Evolutionary conservation across 2,888 invertebrate genomes (phyloP), one percentile per base, ranked within the genome.

Genomic region (Nysson spinosus): DNA sequence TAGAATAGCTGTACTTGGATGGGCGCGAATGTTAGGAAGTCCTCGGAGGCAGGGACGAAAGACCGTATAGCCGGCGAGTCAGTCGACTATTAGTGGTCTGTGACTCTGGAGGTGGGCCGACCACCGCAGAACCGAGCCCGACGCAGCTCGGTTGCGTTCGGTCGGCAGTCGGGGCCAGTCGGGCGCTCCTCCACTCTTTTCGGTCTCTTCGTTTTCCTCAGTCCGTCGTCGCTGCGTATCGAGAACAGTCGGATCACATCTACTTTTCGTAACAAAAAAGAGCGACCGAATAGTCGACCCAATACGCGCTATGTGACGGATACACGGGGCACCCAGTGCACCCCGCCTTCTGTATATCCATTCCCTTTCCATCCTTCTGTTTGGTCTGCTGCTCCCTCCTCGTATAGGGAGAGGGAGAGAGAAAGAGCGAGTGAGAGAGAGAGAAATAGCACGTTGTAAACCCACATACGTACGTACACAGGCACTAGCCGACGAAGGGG

Each of bases 61-160:
- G 47, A 58, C 20, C 55, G 56, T 64, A 61, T 39, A 35, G 28
- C 46, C 62, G 66, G 58, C 57, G 70, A 72, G 77, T 77, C 75
- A 76, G 76, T 76, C 76, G 76, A 75, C 76, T 77, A 77, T 76
- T 77, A 72, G 76, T 75, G 68, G 69, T 77, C 77, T 75, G 75
- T 77, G 77, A 72, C 75, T 69, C 69, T 77, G 66, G 76, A 77
- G 76, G 76, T 77, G 75, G 75, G 57, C 69, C 76, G 78, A 69
- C 76, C 75, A 77, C 75, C 78, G 77, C 72, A 72, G 75, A 75
- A 75, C 76, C 76, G 76, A 76, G 75, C 69, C 54, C 75, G 57
- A 70, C 75, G 66, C 61, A 75, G 75, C 75, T 77, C 77, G 77
- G 78, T 74, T 74, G 77, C 75, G 77, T 73, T 76, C 76, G 76